Base-by-base conservation (phyloP, 1,140 invertebrate species). In the Macrobrachium rosenbergii region DNA sequence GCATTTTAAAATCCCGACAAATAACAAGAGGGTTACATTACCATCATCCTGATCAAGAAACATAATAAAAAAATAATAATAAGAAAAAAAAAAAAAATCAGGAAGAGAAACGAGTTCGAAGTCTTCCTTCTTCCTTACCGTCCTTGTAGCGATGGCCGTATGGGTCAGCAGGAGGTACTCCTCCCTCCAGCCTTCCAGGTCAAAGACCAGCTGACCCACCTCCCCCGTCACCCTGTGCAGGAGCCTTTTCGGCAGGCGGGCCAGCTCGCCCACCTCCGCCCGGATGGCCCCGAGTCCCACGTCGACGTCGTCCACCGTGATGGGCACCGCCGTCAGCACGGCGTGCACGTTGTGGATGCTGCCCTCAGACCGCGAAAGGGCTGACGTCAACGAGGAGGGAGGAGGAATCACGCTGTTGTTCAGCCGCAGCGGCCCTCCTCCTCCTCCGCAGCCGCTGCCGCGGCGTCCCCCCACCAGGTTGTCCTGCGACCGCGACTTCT, bases 401-500 rank as follows among this genome's bases (percentile, higher is more conserved):
- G 89, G 87, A 43, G 87, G 89, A 21, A 86, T 83, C 37, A 89
- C 58, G 52, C 52, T 80, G 80, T 88, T 88, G 73, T 89, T 89
- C 17, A 86, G 82, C 5, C 87, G 77, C 7, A 78, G 69, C 37
- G 67, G 72, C 6, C 73, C 84, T 17, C n/a, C 59, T 19, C 79
- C 62, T 5, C 73, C 84, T 17, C n/a, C 59, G 28, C 28, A 37
- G 28, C 81, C 60, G 19, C 80, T 59, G 11, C 64, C 21, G 17
- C 87, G 67, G 2, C 52, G 28, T 0, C 52, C 8, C 3, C 82
- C 87, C 8, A 82, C 83, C 83, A 89, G 64, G 77, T 89, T 89
- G 73, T 89, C 89, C 75, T 89, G 89, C 10, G 89, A 89, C 5
- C 89, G 89, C 19, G 89, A 89, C 82, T 89, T 89, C 64, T 89